Evolutionary conservation across 2,113 vertebrate species (phyloP), one percentile per base, ranked within the genome.

Genomic region (Oryzias melastigma): DNA sequence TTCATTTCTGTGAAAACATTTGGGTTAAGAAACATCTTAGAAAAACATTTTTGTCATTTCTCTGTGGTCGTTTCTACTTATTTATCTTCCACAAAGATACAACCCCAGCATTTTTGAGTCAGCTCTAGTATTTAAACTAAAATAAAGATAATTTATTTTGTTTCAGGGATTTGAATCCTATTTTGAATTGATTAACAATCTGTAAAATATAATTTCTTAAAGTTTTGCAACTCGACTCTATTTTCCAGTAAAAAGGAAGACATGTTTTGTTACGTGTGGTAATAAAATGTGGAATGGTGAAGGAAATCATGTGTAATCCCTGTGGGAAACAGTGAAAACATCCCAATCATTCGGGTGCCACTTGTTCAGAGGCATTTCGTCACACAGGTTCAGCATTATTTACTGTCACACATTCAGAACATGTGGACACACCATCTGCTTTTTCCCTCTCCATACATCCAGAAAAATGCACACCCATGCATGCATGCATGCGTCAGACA

Each of bases 251-350:
- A 12, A 22, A 35, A 35, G 35, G 10, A 35, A 12, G 35, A 35
- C 35, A 29, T 29, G 35, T 12, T 12, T 35, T 35, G 35, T 35
- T 12, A 35, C 10, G 35, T 3, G 35, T 35, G 35, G 35, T 35
- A 12, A 35, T 35, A 35, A 2, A 8, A 2, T 35, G 29, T 12
- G 10, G 35, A 35, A 35, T 8, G 7, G 35, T 35, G 35, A 51
- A 51, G 3, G 6, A 8, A 51, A 16, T 52, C 22, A 22, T 58
- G 12, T 40, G 22, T 14, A 61, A 64, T 29, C 77, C 68, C 57
- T 52, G 68, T 84, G 77, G 72, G 79, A 83, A 84, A 73, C 57
- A 75, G 50, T 63, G 55, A 27, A 81, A 80, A 69, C 56, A 74
- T 81, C 18, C 59, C 62, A 51, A 12, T 19, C 44, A 76, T 75